Conservation (phyloP, 37 sponge, comb jelly and placozoan genomes). For the Chondrosia reniformis region DNA sequence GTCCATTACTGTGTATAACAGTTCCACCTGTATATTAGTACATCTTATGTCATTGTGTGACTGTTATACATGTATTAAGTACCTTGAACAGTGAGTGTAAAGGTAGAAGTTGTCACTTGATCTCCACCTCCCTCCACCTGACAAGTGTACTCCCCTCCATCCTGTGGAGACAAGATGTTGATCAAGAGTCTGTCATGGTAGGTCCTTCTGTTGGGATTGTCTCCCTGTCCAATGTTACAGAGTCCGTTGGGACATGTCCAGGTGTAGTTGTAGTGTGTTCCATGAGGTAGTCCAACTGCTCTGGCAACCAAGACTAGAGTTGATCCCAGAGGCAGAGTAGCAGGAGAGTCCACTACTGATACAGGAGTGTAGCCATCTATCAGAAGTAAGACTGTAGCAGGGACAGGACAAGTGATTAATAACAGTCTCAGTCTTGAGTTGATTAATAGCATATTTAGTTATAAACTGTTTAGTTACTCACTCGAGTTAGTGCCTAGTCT, state of each 20-base stretch:
- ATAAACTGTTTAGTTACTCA: too few species aligned
- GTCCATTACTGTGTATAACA: neutral
- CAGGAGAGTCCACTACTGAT: neutral
- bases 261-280: conserved; percentile 15
- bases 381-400: neutral
- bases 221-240: conserved; percentile 10
- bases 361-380: conserved; percentile 17
- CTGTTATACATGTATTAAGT: neutral
- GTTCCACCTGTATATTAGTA: neutral
- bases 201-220: conserved; percentile 9
- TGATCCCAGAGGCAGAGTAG: conserved; percentile 21
- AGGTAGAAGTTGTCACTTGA: neutral
- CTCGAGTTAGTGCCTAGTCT: too few species aligned
- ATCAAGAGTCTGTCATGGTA: neutral
- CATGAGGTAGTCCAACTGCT: conserved; percentile 6
- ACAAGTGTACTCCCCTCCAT: conserved; percentile 16
- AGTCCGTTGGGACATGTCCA: conserved; percentile 26
- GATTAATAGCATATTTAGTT: too few species aligned
- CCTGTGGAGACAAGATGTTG: neutral
- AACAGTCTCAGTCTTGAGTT: too few species aligned
- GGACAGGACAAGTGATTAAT: neutral
- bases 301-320: conserved; percentile 8
- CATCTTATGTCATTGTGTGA: neutral
- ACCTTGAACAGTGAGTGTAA: neutral
- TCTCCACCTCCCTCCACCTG: neutral